Base-by-base conservation (phyloP, 2,113 vertebrate genomes). In the Artemisiospiza belli region DNA sequence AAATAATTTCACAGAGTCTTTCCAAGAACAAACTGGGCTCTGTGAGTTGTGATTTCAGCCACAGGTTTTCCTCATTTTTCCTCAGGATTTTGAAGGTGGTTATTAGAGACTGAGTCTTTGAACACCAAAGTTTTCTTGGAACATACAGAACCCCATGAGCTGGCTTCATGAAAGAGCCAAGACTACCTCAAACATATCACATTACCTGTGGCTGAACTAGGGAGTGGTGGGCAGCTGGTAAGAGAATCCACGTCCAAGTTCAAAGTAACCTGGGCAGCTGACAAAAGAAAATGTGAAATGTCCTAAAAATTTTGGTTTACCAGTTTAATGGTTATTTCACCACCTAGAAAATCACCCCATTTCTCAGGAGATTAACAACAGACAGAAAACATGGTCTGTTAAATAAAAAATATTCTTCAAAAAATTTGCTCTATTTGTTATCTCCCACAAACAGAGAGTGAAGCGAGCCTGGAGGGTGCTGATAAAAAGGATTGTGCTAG, bases 401-500 rank as follows among this genome's bases (percentile, higher is more conserved):
- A 63, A 91, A 85, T 8, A 62, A 68, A 82, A 87, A 84, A 92
- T 52, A 68, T 27, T 82, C 30, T 87, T 83, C 0, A 41, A 46
- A 89, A 80, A 41, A 35, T 81, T 55, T 52, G 22, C 20, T 87
- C 1, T 5, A 16, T 89, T 93, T 1, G 4, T 95, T 97, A 96
- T 97, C 92, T 95, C 21, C 46, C 33, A 17, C 2, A 0, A 73
- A 55, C 90, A 92, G 90, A 69, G 61, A 78, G 55, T 19, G 51
- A 49, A 91, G 72, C 3, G 5, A 90, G 81, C 54, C 93, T 96
- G 96, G 35, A 92, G 54, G 57, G 61, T 91, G 83, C 76, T 86
- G 93, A 95, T 97, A 96, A 96, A 92, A 91, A 83, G 75, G 78
- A 59, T 33, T 86, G 46, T 57, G 49, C 23, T 46, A n/a, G 58